Conservation (phyloP, 1,140 invertebrate species). For the Tetragonula clypearis region DNA sequence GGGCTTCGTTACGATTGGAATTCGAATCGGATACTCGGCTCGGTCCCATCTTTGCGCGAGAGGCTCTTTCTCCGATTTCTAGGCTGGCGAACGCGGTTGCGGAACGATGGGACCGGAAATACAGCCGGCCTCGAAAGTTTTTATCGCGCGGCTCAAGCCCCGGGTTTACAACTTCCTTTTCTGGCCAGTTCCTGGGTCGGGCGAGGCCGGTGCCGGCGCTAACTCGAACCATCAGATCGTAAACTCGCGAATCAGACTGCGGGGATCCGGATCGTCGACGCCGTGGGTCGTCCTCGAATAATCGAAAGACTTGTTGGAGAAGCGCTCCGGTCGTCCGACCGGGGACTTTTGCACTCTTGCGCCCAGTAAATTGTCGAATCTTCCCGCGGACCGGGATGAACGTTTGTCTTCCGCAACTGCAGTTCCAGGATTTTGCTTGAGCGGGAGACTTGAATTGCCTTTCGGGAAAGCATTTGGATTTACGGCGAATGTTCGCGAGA, state of each 20-base stretch:
- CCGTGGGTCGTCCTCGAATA: conserved; percentile 42
- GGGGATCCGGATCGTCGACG: conserved; percentile 51
- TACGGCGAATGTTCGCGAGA: neutral
- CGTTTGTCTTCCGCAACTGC: neutral
- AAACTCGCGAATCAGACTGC: conserved; percentile 65
- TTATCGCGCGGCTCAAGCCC: conserved; percentile 65
- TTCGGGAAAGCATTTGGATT: neutral
- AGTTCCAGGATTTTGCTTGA: neutral
- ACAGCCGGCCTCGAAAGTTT: conserved; percentile 63
- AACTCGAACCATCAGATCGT: conserved; percentile 54
- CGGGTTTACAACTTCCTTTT: conserved; percentile 65
- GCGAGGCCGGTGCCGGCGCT: neutral
- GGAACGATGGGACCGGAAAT: conserved; percentile 57
- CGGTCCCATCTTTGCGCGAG: conserved; percentile 2
- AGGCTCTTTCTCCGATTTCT: neutral
- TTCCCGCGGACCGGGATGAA: neutral
- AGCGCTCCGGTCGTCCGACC: neutral
- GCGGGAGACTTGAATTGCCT: neutral
- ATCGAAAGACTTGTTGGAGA: conserved; percentile 52
- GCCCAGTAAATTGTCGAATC: neutral
- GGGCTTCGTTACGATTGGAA: no score
- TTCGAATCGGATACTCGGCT: no score
- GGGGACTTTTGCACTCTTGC: neutral
- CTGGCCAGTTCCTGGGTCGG: neutral
- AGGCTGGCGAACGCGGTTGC: conserved; percentile 21